Evolutionary conservation across 2,888 invertebrate genomes (phyloP).

Genomic region (Parapristionchus giblindavisi): DNA sequence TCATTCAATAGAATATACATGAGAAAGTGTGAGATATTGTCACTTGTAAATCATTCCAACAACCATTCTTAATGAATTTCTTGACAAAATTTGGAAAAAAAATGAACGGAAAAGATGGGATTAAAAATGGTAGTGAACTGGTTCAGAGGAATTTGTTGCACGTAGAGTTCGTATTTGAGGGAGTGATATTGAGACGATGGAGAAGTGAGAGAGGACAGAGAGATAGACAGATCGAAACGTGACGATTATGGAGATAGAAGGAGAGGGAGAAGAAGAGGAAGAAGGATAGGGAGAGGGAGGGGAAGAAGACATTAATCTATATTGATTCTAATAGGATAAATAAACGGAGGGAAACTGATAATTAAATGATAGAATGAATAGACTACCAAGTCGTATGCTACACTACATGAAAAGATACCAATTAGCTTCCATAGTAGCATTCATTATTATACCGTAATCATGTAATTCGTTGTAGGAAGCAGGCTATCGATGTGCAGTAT

Average conservation of each 20-base stretch:
- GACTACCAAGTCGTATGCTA: not conserved
- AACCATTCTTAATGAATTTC: too few species aligned
- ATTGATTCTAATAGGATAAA: not conserved
- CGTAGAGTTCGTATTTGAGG: not conserved
- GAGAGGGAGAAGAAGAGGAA: not conserved
- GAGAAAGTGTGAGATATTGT: too few species aligned
- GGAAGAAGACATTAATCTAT: not conserved
- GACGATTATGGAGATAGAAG: not conserved
- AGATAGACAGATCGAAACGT: not conserved
- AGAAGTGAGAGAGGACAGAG: too few species aligned
- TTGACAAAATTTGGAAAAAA: conserved; percentile 4
- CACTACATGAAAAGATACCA: not conserved
- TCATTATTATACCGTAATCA: not conserved
- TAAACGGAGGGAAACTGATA: conserved; percentile 19
- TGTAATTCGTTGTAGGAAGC: conserved; percentile 16
- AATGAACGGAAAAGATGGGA: not conserved
- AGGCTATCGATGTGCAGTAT: conserved; percentile 89
- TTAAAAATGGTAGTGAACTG: not conserved
- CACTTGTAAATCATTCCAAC: too few species aligned
- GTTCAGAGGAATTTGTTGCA: not conserved
- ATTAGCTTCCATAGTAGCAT: not conserved
- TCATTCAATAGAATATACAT: too few species aligned
- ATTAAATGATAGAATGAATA: conserved; percentile 6
- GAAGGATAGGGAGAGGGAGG: not conserved
- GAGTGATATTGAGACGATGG: conserved; percentile 20